Base-by-base conservation (phyloP, 2,113 vertebrate genomes). In the Leptobrachium leishanense region DNA sequence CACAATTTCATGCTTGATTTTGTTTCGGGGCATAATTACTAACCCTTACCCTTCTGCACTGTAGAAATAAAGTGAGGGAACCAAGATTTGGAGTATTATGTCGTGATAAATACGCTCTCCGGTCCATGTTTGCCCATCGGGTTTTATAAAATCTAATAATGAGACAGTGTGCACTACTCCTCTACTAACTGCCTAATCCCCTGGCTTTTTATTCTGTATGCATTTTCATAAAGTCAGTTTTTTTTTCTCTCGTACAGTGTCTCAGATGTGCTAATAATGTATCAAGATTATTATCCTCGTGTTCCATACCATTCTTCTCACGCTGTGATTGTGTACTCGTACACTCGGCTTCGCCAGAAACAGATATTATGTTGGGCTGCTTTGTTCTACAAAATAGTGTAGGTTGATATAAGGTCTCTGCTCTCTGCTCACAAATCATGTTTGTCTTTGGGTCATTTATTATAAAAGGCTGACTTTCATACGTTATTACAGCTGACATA, bases 181-280 rank as follows among this genome's bases (percentile, higher is more conserved):
- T 77, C 54, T 15, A 9, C 15, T 53, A 68, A 69, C 41, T 31
- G 53, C 42, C 39, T 77, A 62, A 69, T 70, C 67, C 75, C 55
- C 55, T 77, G 66, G 12, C 41, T 69, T 77, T 62, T 76, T 40
- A 2, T 20, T 12, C 20, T 6, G 42, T 43, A 69, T 77, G 43
- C 44, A 77, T 77, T 62, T 70, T 70, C 67, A 70, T 82, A 80
- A 81, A 82, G 55, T 83, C 84, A 71, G 76, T 39, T 77, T 73
- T 77, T 73, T 67, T 77, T 73, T 77, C 71, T 77, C 64, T 82
- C 42, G 84, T 87, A 82, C 67, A 75, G 42, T 59, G 79, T 84
- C 83, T 81, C 82, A 81, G 68, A 82, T 39, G 31, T 43, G 41
- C 74, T 82, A 71, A 82, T 82, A 85, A 75, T 68, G 50, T n/a